A percentile compares a stretch with the other conserved stretches of the same genome.
These are phyloP conservation scores for Brevimyrus niger DNA, from an alignment of 2,113 vertebrate genomes.

Conservation along the genomic window DNA sequence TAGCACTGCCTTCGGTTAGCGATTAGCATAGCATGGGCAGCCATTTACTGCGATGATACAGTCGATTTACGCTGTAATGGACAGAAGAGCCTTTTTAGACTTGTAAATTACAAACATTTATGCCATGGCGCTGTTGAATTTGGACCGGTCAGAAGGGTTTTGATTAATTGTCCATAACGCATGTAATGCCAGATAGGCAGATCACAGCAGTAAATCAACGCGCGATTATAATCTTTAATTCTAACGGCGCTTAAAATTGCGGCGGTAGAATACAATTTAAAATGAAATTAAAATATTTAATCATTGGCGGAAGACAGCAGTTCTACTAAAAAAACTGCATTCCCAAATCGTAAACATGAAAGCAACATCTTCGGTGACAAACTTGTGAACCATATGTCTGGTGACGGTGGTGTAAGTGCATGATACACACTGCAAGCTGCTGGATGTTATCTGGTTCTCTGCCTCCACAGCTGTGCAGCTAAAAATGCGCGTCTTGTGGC, in stretches of 20 bases:
- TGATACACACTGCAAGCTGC: background rate
- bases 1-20: background rate
- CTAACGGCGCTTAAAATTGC: background rate
- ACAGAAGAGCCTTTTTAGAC: background rate
- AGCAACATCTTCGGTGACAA: background rate
- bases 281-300: background rate
- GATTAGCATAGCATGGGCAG: background rate
- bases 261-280: background rate
- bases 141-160: background rate
- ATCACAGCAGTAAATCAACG: background rate
- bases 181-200: background rate
- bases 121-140: background rate
- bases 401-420: background rate
- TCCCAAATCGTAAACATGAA: background rate
- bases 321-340: background rate
- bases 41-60: background rate
- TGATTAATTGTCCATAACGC: background rate
- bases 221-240: background rate
- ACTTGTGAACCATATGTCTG: background rate
- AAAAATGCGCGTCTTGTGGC: background rate
- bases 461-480: background rate
- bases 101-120: background rate
- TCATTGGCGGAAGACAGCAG: background rate
- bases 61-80: background rate
- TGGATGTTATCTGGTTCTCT: background rate